Conservation (phyloP, 2,797 vertebrate species). For the Podargus strigoides region DNA sequence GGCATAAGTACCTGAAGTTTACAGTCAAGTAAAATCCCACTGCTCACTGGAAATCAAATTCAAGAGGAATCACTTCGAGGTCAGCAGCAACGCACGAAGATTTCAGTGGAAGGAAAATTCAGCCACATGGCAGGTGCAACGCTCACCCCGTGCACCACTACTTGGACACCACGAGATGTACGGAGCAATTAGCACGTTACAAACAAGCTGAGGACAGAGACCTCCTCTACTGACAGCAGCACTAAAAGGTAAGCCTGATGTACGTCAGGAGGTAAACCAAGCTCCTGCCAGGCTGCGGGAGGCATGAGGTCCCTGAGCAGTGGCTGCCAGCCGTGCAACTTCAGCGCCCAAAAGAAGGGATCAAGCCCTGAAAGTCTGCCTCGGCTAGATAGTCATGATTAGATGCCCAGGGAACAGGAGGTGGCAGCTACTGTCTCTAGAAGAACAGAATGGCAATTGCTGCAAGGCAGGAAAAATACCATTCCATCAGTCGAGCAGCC, state of each 20-base stretch:
- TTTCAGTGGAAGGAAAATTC: background rate
- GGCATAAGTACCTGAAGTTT: background rate
- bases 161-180: background rate
- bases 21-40: background rate
- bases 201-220: background rate
- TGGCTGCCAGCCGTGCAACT: background rate
- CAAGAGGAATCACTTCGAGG: background rate
- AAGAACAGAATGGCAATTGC: background rate
- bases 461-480: background rate
- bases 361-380: background rate
- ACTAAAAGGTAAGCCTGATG: background rate
- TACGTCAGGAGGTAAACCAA: background rate
- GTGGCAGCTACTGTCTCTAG: background rate
- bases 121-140: fast-evolving
- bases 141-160: background rate
- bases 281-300: background rate
- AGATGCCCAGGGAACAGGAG: background rate
- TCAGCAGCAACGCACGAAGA: background rate
- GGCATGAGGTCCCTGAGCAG: background rate
- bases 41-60: background rate
- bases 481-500: background rate
- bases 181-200: fast-evolving
- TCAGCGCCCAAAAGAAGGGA: fast-evolving
- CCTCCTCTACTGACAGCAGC: background rate
- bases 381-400: background rate